phyloP scores from a whole-genome alignment of 2,888 invertebrate species.

The Ephialtes manifestator region DNA sequence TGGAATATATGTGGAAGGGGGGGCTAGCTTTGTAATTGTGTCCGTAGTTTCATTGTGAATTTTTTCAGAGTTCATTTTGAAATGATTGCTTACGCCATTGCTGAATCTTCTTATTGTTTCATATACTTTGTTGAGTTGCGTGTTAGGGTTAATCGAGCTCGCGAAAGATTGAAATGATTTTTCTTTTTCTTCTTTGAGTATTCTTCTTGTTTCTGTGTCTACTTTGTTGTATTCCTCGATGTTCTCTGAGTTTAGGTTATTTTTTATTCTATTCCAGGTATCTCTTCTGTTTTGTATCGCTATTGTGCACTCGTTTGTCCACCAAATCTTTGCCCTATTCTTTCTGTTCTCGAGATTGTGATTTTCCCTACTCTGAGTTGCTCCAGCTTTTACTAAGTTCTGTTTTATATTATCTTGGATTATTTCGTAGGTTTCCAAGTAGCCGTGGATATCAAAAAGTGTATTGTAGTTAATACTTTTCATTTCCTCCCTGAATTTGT shows the following conservation, averaged over 20 bases:
- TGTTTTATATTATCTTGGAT: constrained; percentile 8
- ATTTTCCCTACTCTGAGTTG: constrained; percentile 12
- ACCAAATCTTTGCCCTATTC: constrained; percentile 30
- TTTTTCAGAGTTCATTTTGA: constrained; percentile 16
- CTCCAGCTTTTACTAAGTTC: constrained; percentile 26
- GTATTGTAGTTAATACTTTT: neutral
- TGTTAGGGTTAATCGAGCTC: constrained; percentile 23
- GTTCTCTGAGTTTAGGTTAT: neutral
- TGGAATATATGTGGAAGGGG: constrained; percentile 13
- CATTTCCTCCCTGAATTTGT: constrained; percentile 27
- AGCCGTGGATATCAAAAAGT: neutral
- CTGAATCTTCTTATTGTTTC: constrained; percentile 35
- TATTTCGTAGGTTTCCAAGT: neutral
- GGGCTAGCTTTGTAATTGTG: constrained; percentile 36
- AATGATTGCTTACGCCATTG: constrained; percentile 5
- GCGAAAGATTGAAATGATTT: constrained; percentile 23
- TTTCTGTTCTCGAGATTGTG: constrained; percentile 32
- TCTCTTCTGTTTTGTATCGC: constrained; percentile 36
- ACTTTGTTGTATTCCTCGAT: constrained; percentile 23
- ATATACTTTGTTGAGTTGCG: constrained; percentile 19
- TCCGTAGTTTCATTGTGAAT: neutral
- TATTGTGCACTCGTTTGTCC: constrained; percentile 19
- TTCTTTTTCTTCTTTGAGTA: constrained; percentile 30
- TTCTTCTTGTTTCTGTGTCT: constrained; percentile 15
- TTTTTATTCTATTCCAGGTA: constrained; percentile 12